Evolutionary conservation across 2,113 vertebrate genomes (phyloP).

Genomic region (Glareola pratincola): DNA sequence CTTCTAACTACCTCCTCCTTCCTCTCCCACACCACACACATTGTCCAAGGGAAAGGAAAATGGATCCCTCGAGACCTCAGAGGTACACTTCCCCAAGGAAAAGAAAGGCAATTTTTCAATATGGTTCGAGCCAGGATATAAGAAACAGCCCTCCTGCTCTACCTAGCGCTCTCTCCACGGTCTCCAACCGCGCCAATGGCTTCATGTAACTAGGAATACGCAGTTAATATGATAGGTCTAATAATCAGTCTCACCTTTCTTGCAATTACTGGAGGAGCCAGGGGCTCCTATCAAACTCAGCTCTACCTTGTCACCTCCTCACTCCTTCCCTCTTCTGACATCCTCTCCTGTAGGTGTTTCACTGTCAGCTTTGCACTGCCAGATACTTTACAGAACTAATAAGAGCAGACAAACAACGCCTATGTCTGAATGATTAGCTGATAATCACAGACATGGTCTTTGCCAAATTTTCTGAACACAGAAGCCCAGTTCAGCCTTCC

Average conservation of each 20-base stretch:
- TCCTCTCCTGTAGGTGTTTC: constrained; percentile 8
- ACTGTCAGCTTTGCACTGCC: neutral
- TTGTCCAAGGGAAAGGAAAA: neutral
- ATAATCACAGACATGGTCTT: constrained; percentile 19
- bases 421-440: constrained; percentile 61
- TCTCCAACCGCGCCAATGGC: neutral
- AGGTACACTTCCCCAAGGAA: neutral
- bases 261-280: neutral
- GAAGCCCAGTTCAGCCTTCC: neutral
- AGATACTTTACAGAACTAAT: neutral
- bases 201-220: neutral
- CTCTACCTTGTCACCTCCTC: neutral
- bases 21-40: neutral
- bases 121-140: neutral
- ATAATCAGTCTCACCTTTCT: neutral
- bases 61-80: fast-evolving
- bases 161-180: neutral
- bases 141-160: neutral
- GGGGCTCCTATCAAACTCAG: neutral
- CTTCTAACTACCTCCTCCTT: neutral
- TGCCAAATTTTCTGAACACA: constrained; percentile 33
- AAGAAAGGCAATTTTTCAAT: neutral
- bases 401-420: constrained; percentile 16
- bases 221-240: neutral
- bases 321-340: neutral